Conservation (phyloP, 2,888 invertebrate genomes). For the Schizaphis graminum region DNA sequence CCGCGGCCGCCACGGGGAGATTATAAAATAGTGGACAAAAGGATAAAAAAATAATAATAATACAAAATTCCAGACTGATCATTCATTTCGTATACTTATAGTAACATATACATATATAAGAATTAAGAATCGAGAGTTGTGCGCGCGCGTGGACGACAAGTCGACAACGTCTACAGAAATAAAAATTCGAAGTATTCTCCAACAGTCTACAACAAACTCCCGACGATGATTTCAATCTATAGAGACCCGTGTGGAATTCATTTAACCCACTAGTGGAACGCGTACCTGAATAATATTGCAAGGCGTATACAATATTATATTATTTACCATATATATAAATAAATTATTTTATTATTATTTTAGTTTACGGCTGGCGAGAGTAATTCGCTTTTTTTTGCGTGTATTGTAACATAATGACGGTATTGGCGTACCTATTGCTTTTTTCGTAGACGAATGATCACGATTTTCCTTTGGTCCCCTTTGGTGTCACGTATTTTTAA, state of each 20-base stretch:
- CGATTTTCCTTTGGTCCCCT: background rate
- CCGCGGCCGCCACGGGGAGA: background rate
- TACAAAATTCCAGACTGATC: slow-evolving; percentile 49
- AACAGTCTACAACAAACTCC: background rate
- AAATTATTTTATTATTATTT: background rate
- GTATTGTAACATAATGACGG: background rate
- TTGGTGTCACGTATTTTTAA: background rate
- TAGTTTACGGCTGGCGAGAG: background rate
- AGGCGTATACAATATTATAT: background rate
- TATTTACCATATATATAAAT: background rate
- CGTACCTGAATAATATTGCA: background rate
- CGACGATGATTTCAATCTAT: slow-evolving; percentile 48
- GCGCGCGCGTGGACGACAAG: background rate
- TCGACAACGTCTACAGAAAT: background rate
- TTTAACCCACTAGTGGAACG: background rate
- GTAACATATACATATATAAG: background rate
- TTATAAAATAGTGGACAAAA: slow-evolving; percentile 23
- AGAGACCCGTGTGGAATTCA: slow-evolving; percentile 25
- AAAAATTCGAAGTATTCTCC: background rate
- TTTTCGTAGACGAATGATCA: background rate
- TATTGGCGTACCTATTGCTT: background rate
- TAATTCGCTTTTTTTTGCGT: background rate
- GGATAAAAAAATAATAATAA: slow-evolving; percentile 41
- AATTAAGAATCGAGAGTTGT: background rate
- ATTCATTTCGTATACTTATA: slow-evolving; percentile 33